Percentiles rank a stretch among this genome's conserved stretches.
Conservation (phyloP, 2,888 invertebrate species). For the Elysia crispata region DNA sequence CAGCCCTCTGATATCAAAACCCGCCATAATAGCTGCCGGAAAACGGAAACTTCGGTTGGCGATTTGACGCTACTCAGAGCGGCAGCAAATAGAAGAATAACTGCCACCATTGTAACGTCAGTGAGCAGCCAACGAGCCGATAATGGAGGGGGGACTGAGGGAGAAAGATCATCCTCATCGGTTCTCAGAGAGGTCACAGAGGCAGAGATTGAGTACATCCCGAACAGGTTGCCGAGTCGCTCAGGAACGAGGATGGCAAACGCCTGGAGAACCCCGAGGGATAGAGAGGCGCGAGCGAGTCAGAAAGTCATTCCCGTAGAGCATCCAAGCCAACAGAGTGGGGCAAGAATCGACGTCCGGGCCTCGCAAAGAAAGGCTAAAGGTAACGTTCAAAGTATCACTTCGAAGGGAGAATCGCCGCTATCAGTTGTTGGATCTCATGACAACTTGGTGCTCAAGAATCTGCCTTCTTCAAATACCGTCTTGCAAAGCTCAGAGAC, state of each 20-base stretch:
- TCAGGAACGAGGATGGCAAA: not conserved
- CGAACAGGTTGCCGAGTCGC: conserved; percentile 7
- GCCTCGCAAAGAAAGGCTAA: too few relatives aligned
- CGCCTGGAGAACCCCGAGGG: not conserved
- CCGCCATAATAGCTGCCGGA: too few relatives aligned
- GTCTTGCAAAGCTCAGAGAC: not conserved
- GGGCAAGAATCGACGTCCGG: not conserved
- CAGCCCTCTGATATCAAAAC: too few relatives aligned
- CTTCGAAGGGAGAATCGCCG: not conserved
- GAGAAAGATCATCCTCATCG: not conserved
- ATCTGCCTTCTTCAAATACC: not conserved
- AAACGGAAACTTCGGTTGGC: too few relatives aligned
- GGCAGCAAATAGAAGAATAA: too few relatives aligned
- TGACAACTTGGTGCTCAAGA: not conserved
- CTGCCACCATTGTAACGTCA: too few relatives aligned
- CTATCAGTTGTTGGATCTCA: not conserved
- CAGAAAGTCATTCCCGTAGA: not conserved
- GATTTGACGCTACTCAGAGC: too few relatives aligned
- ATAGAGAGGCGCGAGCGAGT: not conserved
- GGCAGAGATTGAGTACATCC: conserved; percentile 30
- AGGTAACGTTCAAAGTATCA: too few relatives aligned
- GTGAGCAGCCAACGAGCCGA: too few relatives aligned
- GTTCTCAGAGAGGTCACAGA: not conserved
- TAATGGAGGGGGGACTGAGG: too few relatives aligned
- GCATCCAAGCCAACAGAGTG: not conserved